Evolutionary conservation across 2,888 invertebrate species (phyloP), one percentile per base, ranked within the genome.

Genomic region (Trachelus troglodyta): DNA sequence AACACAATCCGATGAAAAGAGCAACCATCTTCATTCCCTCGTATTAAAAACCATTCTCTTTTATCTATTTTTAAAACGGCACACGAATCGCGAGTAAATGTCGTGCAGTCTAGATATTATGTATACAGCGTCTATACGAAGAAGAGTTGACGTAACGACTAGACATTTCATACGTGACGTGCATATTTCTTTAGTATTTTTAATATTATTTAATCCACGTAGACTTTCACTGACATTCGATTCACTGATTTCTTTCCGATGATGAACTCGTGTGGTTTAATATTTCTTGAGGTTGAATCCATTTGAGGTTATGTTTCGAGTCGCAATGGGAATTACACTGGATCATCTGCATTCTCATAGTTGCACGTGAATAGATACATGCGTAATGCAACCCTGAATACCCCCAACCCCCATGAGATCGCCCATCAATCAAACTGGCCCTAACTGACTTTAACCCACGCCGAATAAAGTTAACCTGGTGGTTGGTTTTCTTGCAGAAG

Each of bases 401-500:
- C 56, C 2, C 56, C 56, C 23, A 4, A 15, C 0, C 56, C 56
- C 23, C 37, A 15, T 35, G 35, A 56, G 23, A 23, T 56, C 56
- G 56, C 56, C 56, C 56, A 56, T 56, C 56, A 56, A 23, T 23
- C 9, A 56, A 56, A 56, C 6, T 56, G 56, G 56, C 56, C 56
- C 56, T 56, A 56, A 56, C 56, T 6, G 56, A 56, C 6, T 23
- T 56, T 56, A 56, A 56, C 56, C 23, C 56, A 56, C 23, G 56
- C 56, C 56, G 56, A 56, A 56, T 9, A 2, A 56, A 9, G 56
- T 56, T 56, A 56, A 56, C 56, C 56, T 56, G 56, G 56, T 56
- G 56, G 56, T 87, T 85, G 88, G 87, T 87, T 82, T 84, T 87
- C 86, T 93, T 93, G 83, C 93, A 93, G 93, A 93, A 93, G 91